Evolutionary conservation across 2,797 vertebrate genomes (phyloP).

Genomic region (Enteromius radiatus): DNA sequence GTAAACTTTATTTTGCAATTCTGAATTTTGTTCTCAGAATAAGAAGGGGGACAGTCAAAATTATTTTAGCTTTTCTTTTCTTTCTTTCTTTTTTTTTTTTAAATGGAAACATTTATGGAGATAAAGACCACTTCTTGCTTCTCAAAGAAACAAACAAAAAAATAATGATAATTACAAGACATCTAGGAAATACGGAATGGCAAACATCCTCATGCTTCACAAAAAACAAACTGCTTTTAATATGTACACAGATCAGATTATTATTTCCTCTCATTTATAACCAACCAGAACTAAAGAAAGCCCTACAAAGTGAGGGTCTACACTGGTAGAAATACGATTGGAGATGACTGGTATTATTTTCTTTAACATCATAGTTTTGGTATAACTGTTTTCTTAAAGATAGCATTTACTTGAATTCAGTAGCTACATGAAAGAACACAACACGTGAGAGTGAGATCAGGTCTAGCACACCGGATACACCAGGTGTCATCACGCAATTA

Average conservation of each 20-base stretch:
- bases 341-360: not conserved
- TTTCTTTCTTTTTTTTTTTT: not conserved
- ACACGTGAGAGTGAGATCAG: constrained; percentile 20
- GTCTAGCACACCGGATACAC: constrained; percentile 27
- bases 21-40: not conserved
- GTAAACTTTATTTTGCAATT: not conserved
- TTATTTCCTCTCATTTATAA: constrained; percentile 69
- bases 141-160: constrained; percentile 40
- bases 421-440: constrained; percentile 27
- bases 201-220: constrained; percentile 76
- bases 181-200: constrained; percentile 67
- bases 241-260: constrained; percentile 65
- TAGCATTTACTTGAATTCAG: not conserved
- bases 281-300: constrained; percentile 67
- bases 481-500: not conserved
- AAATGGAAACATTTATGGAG: constrained; percentile 12
- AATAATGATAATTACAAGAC: constrained; percentile 17
- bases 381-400: constrained; percentile 16
- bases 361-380: not conserved
- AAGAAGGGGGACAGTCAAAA: not conserved
- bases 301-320: constrained; percentile 15
- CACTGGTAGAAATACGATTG: not conserved
- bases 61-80: no score
- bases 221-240: constrained; percentile 31
- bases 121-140: constrained; percentile 63